Conservation (phyloP, 2,888 invertebrate genomes). For the Lithosia quadra region DNA sequence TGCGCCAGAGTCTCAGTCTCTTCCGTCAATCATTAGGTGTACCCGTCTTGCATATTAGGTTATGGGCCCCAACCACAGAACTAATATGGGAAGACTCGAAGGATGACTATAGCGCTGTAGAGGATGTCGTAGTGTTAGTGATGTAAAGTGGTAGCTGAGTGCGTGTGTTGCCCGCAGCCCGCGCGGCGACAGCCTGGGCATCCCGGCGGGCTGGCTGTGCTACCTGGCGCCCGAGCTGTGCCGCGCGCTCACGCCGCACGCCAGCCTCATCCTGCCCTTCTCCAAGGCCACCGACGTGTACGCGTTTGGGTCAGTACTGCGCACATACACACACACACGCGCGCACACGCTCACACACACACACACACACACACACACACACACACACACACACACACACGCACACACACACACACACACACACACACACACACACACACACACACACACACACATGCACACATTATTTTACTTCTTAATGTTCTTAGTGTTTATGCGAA, state of each 20-base stretch:
- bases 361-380: neutral
- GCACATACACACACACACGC: neutral
- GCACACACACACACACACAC: neutral
- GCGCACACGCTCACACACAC: neutral
- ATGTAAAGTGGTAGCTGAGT: neutral
- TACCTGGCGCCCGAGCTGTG: conserved; percentile 99
- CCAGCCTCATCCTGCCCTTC: conserved; percentile 95
- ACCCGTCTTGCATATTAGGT: no score
- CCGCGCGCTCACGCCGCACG: conserved; percentile 93
- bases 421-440: neutral
- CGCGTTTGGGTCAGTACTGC: conserved; percentile 95
- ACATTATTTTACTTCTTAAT: no score
- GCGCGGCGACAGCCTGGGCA: conserved; percentile 93
- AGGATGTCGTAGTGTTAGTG: no score
- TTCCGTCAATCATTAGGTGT: no score
- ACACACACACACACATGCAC: neutral
- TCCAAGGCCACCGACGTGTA: conserved; percentile 97
- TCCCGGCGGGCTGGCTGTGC: conserved; percentile 99
- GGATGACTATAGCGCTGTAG: no score
- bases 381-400: neutral
- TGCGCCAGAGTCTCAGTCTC: no score
- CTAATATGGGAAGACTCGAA: no score
- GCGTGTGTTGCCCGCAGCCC: conserved; percentile 59
- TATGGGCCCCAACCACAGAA: no score
- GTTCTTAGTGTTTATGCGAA: no score